Evolutionary conservation across 2,113 vertebrate species (phyloP).

Genomic region (Lynx canadensis): DNA sequence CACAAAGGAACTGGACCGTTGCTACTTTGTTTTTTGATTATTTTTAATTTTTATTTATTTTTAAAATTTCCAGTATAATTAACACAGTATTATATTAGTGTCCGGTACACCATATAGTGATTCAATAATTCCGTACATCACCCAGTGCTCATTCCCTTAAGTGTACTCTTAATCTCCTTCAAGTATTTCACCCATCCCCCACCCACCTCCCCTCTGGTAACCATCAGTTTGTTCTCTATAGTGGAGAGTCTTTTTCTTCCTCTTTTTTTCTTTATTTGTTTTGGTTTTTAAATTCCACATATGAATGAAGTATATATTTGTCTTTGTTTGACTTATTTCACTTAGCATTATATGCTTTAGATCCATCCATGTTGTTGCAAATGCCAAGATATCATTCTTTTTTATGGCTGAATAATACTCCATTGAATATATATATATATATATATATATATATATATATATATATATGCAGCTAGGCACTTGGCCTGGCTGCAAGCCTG

Average conservation of each 20-base stretch:
- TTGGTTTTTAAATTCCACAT: not conserved
- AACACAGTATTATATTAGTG: not conserved
- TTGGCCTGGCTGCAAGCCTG: no score
- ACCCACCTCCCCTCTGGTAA: not conserved
- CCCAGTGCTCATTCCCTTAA: not conserved
- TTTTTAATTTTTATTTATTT: not conserved
- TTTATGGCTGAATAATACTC: not conserved
- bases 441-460: no score
- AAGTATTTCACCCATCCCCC: not conserved
- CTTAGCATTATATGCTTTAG: not conserved
- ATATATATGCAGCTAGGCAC: no score
- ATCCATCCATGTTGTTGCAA: not conserved
- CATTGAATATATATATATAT: no score
- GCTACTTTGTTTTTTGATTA: not conserved
- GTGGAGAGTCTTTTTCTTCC: not conserved
- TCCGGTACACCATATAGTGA: not conserved
- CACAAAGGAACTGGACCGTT: not conserved
- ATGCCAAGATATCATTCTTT: not conserved
- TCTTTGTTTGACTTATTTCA: not conserved
- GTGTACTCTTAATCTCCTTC: not conserved
- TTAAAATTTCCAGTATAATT: not conserved
- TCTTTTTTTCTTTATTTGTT: not conserved
- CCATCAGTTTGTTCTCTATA: not conserved
- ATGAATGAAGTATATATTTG: not conserved
- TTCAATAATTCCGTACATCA: not conserved